Evolutionary conservation across 2,113 vertebrate genomes (phyloP).

Genomic region (Damaliscus lunatus): DNA sequence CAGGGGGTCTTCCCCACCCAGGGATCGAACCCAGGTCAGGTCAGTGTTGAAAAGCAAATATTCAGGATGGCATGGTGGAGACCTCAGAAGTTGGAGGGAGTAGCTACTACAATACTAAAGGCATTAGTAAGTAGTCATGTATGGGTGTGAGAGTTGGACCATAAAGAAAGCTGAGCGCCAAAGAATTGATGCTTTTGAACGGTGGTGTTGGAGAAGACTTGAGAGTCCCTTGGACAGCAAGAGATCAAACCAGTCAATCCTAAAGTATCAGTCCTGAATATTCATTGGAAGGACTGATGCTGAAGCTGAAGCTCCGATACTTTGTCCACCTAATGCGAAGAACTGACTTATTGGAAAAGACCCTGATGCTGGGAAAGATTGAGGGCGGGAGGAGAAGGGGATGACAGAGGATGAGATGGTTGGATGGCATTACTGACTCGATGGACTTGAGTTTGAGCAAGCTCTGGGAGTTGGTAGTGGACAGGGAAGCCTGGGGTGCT

Average conservation of each 20-base stretch:
- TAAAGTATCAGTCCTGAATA: not conserved
- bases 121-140: not conserved
- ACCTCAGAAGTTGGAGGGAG: not conserved
- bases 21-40: not conserved
- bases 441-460: not conserved
- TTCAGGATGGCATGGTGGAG: not conserved
- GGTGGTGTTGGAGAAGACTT: not conserved
- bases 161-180: fast-evolving
- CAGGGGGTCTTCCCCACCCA: not conserved
- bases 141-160: not conserved
- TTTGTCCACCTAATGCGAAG: not conserved
- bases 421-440: not conserved
- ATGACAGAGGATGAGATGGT: not conserved
- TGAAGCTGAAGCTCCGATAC: not conserved
- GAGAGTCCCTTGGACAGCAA: not conserved
- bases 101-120: not conserved
- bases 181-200: not conserved
- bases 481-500: not conserved
- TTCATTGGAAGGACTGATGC: not conserved
- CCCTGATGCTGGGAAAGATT: not conserved
- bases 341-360: not conserved
- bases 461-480: not conserved
- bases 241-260: not conserved
- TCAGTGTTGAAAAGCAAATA: not conserved
- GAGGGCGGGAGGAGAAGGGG: not conserved